These are phyloP conservation scores for Rallus crepitans DNA, from an alignment of 2,797 vertebrate species.

Conservation along the genomic window DNA sequence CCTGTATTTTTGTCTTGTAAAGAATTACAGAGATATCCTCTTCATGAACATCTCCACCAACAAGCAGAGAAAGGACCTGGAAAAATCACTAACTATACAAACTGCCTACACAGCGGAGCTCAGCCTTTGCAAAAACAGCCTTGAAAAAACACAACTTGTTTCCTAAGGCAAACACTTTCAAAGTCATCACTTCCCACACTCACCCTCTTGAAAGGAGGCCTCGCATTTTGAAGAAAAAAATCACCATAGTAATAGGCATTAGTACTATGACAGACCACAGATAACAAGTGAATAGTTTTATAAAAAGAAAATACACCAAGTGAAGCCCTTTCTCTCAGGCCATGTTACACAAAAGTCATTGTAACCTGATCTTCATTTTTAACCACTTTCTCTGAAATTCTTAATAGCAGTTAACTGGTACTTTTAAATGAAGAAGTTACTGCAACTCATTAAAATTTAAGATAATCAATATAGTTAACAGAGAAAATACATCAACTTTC, in stretches of 20 bases:
- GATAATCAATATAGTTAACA: background rate
- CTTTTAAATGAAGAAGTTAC: background rate
- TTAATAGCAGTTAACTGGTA: background rate
- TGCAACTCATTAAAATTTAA: background rate
- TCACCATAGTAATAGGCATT: background rate
- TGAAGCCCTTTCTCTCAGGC: background rate
- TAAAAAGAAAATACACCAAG: background rate
- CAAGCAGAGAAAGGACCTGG: background rate
- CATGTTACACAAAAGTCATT: background rate
- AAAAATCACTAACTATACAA: background rate
- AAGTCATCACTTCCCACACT: background rate
- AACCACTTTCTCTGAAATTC: background rate
- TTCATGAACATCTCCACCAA: background rate
- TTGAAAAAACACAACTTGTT: background rate
- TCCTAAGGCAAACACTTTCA: background rate
- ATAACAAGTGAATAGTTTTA: background rate
- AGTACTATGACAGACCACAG: background rate
- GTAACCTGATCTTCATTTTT: background rate
- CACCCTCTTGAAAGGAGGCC: background rate
- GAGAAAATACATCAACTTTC: background rate
- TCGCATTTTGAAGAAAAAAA: background rate
- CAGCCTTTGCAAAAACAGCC: background rate
- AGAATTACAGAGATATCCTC: background rate
- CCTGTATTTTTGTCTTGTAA: background rate
- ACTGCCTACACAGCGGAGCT: background rate